Base-by-base conservation (phyloP, 2,797 vertebrate species). In the Labroides dimidiatus region DNA sequence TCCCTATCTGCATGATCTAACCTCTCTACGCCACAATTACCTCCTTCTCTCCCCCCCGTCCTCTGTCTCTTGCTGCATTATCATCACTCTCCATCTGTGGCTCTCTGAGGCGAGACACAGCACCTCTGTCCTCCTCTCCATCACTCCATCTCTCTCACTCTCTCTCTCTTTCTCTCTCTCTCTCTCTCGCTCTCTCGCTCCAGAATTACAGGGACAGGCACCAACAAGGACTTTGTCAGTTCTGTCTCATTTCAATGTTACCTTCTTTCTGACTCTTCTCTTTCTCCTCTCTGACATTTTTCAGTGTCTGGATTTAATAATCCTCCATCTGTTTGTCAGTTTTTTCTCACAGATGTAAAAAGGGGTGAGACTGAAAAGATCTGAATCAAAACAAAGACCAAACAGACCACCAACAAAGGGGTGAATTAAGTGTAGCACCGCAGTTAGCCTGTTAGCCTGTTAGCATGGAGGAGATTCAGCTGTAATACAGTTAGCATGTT, bases 61-160 rank as follows among this genome's bases (percentile, higher is more conserved):
- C 85, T 84, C 75, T 77, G 59, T 79, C 83, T 79, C 36, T 44
- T 48, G 68, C 77, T 87, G 81, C 74, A 82, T 82, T 84, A 87
- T 86, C 82, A 82, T 87, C 79, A 83, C 64, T 84, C 82, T 82
- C 81, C 73, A 88, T 88, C 82, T 86, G 71, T 73, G 56, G 77
- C 77, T 81, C 84, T 86, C 72, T 84, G 84, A 84, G 74, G 87
- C 70, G 77, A 84, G 71, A 75, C 85, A 73, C 69, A 56, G 77
- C 62, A 30, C 53, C 84, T 65, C 67, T 84, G 75, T 86, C 81
- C 85, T 86, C 69, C 48, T 75, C 63, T 82, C 75, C 70, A 77
- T 84, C 82, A 80, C 79, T 64, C 76, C 74, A 58, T 85, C 84
- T 65, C 78, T 71, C 56, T 72, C 59, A 37, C 44, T 81, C 75